Percentiles rank a stretch among this genome's conserved stretches.
These are phyloP conservation scores for Danionella cerebrum DNA, from an alignment of 2,113 vertebrate species.

Conservation along the genomic window DNA sequence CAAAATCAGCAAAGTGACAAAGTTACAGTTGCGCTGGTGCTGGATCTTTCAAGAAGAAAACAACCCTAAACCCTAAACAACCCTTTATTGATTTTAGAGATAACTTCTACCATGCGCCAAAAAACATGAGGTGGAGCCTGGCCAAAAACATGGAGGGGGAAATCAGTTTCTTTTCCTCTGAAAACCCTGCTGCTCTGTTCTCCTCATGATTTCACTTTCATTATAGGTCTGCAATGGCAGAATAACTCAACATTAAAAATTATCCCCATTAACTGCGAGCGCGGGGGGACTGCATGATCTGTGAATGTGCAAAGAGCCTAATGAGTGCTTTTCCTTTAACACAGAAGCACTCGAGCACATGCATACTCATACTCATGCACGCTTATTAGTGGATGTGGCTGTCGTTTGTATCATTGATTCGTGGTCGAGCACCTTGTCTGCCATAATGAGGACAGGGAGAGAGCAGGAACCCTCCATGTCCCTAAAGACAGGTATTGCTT, in stretches of 20 bases:
- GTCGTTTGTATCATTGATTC: slow-evolving; percentile 63
- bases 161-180: no score
- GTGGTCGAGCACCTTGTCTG: slow-evolving; percentile 61
- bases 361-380: neutral
- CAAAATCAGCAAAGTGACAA: no score
- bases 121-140: no score
- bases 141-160: no score
- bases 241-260: slow-evolving; percentile 39
- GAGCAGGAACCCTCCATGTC: slow-evolving; percentile 51
- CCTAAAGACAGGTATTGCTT: slow-evolving; percentile 51
- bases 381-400: slow-evolving; percentile 44
- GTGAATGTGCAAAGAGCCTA: neutral
- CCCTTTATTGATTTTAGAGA: no score
- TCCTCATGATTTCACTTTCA: slow-evolving; percentile 15
- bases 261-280: slow-evolving; percentile 18
- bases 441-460: slow-evolving; percentile 66
- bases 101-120: no score
- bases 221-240: slow-evolving; percentile 23
- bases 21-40: no score
- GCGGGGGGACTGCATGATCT: neutral
- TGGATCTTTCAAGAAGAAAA: no score
- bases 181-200: neutral
- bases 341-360: neutral
- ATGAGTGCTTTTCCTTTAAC: neutral
- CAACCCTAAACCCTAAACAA: no score